Percentiles rank a stretch among this genome's conserved stretches.
Evolutionary conservation across 2,888 invertebrate species (phyloP).

Genomic region (Watsonalla binaria): DNA sequence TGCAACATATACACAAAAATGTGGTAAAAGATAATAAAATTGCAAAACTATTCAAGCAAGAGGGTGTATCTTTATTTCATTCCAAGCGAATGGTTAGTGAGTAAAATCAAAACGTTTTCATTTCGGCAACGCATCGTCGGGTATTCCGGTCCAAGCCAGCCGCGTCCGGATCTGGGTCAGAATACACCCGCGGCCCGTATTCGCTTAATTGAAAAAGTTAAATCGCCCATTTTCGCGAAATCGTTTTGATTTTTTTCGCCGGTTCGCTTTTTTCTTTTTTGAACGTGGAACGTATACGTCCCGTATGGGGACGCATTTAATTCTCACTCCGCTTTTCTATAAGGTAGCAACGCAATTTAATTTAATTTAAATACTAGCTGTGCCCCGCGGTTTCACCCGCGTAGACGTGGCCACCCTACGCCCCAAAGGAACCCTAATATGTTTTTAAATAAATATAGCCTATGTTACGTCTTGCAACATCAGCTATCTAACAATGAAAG

Average conservation of each 20-base stretch:
- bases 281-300: conserved; percentile 15
- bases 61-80: conserved; percentile 27
- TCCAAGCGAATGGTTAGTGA: conserved; percentile 33
- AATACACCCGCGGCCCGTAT: conserved; percentile 42
- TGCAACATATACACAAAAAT: no score
- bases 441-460: no score
- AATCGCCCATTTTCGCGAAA: conserved; percentile 62
- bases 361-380: no score
- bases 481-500: no score
- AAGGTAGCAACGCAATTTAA: no score
- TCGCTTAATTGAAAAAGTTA: conserved; percentile 71
- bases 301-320: conserved; percentile 21
- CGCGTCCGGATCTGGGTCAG: conserved; percentile 44
- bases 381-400: no score
- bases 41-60: no score
- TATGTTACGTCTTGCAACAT: no score
- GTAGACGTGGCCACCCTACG: no score
- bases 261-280: conserved; percentile 19
- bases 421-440: no score
- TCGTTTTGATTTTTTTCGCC: conserved; percentile 43
- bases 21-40: no score
- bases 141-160: conserved; percentile 27
- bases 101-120: conserved; percentile 53
- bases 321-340: conserved; percentile 10
- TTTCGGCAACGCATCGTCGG: conserved; percentile 47